A percentile compares a stretch with the other conserved stretches of the same genome.
Conservation (phyloP, 2,797 vertebrate species). For the Sebastes melanostomus region DNA sequence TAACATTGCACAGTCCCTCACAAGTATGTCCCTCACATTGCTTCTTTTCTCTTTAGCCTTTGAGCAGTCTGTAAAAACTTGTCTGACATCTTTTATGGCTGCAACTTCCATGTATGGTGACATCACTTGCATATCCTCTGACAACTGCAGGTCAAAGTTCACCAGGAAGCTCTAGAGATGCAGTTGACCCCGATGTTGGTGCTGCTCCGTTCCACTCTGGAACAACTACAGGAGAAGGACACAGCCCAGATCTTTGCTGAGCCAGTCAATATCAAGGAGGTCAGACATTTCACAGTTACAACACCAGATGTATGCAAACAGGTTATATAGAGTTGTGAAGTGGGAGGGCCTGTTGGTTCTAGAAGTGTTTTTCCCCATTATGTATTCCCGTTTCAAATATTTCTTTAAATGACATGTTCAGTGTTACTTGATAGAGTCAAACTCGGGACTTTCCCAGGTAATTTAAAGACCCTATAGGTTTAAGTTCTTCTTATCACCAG, state of each 20-base stretch:
- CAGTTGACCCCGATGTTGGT: slow-evolving; percentile 91
- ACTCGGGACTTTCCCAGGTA: background rate
- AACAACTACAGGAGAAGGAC: slow-evolving; percentile 96
- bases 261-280: slow-evolving; percentile 84
- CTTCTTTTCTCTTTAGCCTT: background rate
- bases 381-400: background rate
- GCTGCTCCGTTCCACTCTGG: slow-evolving; percentile 91
- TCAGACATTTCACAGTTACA: slow-evolving; percentile 34
- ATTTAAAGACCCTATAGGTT: background rate
- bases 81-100: background rate
- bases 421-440: background rate
- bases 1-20: background rate
- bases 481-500: background rate
- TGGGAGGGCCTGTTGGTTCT: background rate
- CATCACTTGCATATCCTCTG: background rate
- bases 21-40: background rate
- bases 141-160: slow-evolving; percentile 88
- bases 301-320: background rate
- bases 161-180: slow-evolving; percentile 92
- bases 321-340: background rate
- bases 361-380: background rate
- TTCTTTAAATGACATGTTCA: background rate
- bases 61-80: background rate
- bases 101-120: background rate
- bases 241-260: slow-evolving; percentile 91